Conservation (phyloP, 2,797 vertebrate species). For the Diplodus sargus region DNA sequence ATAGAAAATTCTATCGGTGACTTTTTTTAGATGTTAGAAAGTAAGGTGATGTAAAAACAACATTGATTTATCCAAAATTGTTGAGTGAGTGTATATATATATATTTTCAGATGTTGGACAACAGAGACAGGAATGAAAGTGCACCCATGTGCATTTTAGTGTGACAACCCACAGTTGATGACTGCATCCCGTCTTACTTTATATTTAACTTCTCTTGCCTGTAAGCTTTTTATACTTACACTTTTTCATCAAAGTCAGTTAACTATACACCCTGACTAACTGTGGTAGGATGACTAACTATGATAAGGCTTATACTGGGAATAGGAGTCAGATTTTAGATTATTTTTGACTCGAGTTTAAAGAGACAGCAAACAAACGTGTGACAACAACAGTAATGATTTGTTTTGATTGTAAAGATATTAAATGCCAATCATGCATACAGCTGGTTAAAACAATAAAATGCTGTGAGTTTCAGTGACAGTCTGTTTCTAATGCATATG, state of each 20-base stretch:
- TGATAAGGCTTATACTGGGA: slow-evolving; percentile 8
- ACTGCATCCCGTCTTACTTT: not conserved
- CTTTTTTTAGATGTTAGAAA: slow-evolving; percentile 35
- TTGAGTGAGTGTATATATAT: not conserved
- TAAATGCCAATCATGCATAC: not conserved
- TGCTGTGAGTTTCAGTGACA: not conserved
- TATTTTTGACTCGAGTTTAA: not conserved
- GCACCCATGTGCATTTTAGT: not conserved
- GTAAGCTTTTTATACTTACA: not conserved
- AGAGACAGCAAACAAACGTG: not conserved
- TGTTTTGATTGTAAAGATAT: slow-evolving; percentile 2
- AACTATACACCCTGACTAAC: not conserved
- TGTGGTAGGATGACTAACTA: slow-evolving; percentile 22
- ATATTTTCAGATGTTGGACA: slow-evolving; percentile 14
- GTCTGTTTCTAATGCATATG: not conserved
- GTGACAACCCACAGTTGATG: slow-evolving; percentile 7
- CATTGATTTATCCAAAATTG: slow-evolving; percentile 44
- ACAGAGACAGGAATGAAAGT: not conserved
- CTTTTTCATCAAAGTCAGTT: slow-evolving; percentile 5
- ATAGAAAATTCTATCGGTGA: slow-evolving; percentile 59
- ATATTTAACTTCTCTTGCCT: not conserved
- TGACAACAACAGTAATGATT: not conserved
- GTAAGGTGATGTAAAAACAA: slow-evolving; percentile 30
- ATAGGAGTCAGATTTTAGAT: slow-evolving; percentile 10
- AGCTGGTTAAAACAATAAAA: not conserved